Conservation (phyloP, 1,140 invertebrate genomes). For the Streblospio benedicti region DNA sequence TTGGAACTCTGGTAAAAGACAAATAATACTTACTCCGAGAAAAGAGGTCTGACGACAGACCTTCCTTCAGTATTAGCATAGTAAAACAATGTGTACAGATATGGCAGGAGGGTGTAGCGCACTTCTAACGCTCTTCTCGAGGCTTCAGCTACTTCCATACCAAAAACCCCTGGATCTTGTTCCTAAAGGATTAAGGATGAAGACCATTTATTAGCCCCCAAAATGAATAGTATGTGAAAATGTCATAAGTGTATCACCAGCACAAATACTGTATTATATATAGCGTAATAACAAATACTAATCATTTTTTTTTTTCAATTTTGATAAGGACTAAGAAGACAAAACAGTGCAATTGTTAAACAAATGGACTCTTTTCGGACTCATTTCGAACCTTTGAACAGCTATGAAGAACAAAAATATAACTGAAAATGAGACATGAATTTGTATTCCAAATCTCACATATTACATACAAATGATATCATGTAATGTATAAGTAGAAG, state of each 20-base stretch:
- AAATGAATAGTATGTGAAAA: no score
- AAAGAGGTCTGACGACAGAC: conserved; percentile 38
- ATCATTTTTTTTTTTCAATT: no score
- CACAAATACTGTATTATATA: neutral
- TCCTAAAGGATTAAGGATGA: no score
- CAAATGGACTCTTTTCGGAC: no score
- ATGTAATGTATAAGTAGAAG: neutral
- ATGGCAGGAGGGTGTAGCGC: conserved; percentile 40
- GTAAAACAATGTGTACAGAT: conserved; percentile 41
- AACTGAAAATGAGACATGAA: neutral
- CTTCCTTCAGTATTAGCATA: conserved; percentile 29
- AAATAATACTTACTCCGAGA: conserved; percentile 31
- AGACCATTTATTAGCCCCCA: no score
- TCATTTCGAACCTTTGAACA: no score
- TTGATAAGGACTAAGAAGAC: no score
- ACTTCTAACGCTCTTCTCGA: conserved; percentile 32
- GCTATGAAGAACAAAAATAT: no score
- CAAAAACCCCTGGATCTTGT: conserved; percentile 37
- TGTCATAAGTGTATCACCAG: neutral
- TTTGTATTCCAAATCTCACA: neutral
- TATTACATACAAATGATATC: neutral
- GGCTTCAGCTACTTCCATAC: conserved; percentile 27
- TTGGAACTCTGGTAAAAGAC: no score
- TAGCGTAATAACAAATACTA: neutral
- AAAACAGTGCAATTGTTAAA: no score